Conservation (phyloP, 2,113 vertebrate species). For the Monarcha castaneiventris region DNA sequence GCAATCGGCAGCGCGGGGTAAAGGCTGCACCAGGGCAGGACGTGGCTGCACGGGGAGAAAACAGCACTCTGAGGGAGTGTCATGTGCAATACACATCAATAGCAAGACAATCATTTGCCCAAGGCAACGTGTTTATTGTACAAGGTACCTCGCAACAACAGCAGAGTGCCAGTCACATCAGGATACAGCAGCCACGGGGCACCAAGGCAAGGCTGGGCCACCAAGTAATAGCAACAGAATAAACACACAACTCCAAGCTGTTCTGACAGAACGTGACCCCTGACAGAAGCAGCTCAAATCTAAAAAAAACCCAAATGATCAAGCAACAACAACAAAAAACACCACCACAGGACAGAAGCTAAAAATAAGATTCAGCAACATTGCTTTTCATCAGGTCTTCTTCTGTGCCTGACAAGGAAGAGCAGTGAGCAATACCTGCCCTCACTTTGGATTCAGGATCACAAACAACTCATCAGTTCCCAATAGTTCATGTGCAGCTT, state of each 20-base stretch:
- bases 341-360: not conserved
- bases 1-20: rapidly evolving
- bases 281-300: not conserved
- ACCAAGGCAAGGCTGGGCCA: not conserved
- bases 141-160: not conserved
- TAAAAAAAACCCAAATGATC: not conserved
- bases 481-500: not conserved
- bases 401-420: not conserved
- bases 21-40: not conserved
- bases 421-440: not conserved
- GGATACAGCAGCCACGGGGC: not conserved
- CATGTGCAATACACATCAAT: not conserved
- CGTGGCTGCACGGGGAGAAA: not conserved
- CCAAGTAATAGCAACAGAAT: not conserved
- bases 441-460: not conserved
- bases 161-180: not conserved
- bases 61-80: not conserved
- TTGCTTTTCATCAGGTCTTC: not conserved
- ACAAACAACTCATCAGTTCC: not conserved
- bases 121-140: not conserved
- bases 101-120: not conserved
- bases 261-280: not conserved
- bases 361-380: not conserved
- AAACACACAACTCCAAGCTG: not conserved
- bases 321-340: not conserved